Evolutionary conservation across 2,888 invertebrate species (phyloP).

Genomic region (Tiphia femorata): DNA sequence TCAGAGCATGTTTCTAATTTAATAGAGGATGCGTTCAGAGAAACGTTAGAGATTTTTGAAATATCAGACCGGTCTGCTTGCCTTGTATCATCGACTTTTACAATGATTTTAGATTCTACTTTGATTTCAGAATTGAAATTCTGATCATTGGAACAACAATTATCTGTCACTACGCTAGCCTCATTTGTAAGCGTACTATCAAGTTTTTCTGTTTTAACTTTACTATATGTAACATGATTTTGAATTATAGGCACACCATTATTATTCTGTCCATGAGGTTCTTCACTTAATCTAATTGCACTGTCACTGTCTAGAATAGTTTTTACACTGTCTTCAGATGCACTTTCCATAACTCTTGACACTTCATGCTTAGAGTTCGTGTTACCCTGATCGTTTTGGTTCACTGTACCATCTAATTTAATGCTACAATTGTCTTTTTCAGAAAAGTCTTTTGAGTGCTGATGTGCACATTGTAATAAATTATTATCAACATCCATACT

Average conservation of each 20-base stretch:
- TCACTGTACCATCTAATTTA: constrained; percentile 44
- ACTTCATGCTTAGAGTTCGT: constrained; percentile 33
- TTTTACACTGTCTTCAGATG: constrained; percentile 35
- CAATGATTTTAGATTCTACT: constrained; percentile 42
- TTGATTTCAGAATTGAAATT: constrained; percentile 46
- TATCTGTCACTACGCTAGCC: constrained; percentile 28
- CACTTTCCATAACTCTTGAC: constrained; percentile 28
- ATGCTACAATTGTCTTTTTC: constrained; percentile 43
- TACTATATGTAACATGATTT: constrained; percentile 59
- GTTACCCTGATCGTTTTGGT: constrained; percentile 48
- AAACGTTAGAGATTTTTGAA: constrained; percentile 28
- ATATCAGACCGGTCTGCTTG: constrained; percentile 36
- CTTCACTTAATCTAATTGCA: constrained; percentile 53
- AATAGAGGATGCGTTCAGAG: constrained; percentile 29
- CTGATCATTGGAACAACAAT: constrained; percentile 37
- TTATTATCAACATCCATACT: constrained; percentile 48
- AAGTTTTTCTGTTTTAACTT: constrained; percentile 49
- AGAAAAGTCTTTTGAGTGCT: constrained; percentile 44
- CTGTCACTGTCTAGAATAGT: constrained; percentile 41
- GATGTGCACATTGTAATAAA: constrained; percentile 55
- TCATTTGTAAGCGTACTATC: constrained; percentile 35
- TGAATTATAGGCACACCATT: constrained; percentile 63
- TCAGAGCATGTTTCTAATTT: constrained; percentile 47
- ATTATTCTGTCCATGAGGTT: constrained; percentile 57
- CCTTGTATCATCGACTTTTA: constrained; percentile 49